Percentiles rank a stretch among this genome's conserved stretches.
Conservation (phyloP, 2,888 invertebrate species). For the Rhingia rostrata region DNA sequence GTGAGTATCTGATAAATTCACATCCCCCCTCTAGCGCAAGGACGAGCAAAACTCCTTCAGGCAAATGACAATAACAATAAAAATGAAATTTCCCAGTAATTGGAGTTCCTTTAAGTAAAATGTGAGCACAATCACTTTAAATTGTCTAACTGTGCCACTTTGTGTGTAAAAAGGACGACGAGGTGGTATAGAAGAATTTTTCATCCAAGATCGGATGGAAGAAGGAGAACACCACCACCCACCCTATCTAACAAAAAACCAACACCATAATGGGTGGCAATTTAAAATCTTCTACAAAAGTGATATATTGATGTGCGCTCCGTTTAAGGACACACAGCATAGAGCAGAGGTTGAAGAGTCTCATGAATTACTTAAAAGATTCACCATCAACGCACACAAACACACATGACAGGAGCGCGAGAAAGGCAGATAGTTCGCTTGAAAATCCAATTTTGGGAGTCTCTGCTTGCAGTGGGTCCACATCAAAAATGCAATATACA, state of each 20-base stretch:
- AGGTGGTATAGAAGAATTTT: conserved; percentile 3
- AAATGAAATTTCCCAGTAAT: conserved; percentile 66
- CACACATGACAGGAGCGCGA: too few relatives aligned
- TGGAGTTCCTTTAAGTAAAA: conserved; percentile 70
- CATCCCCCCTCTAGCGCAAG: neutral
- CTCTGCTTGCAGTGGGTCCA: conserved; percentile 28
- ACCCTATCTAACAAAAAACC: neutral
- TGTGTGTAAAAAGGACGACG: conserved; percentile 2
- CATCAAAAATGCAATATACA: conserved; percentile 62
- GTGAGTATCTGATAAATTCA: conserved; percentile 7
- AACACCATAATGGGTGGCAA: conserved; percentile 63
- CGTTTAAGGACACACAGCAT: conserved; percentile 13
- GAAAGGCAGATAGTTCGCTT: conserved; percentile 27
- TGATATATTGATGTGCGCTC: conserved; percentile 65
- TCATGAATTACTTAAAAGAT: conserved; percentile 60
- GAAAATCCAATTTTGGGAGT: conserved; percentile 49
- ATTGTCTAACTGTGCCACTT: conserved; percentile 54
- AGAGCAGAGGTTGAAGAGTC: conserved; percentile 27
- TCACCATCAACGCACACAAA: conserved; percentile 25
- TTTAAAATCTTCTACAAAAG: conserved; percentile 59
- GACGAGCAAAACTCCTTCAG: neutral
- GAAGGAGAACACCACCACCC: neutral
- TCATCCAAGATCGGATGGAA: too few relatives aligned
- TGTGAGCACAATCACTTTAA: conserved; percentile 69
- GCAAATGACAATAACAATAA: conserved; percentile 66